These are phyloP conservation scores for Deilephila porcellus DNA, from an alignment of 2,888 invertebrate species.

Conservation along the genomic window DNA sequence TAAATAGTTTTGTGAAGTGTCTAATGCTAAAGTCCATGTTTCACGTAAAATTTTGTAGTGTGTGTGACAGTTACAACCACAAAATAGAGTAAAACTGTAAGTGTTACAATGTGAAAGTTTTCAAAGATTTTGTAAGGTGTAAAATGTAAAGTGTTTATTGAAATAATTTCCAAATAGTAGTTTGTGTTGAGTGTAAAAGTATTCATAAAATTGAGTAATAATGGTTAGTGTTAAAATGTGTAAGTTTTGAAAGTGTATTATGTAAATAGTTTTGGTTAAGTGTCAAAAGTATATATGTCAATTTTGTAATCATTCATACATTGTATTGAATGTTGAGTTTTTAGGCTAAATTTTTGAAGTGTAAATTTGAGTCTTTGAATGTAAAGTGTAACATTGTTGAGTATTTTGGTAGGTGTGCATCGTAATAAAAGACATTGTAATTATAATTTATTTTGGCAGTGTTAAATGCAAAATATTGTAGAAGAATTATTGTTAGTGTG, in stretches of 20 bases:
- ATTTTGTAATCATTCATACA: not conserved
- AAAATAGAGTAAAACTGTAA: not conserved
- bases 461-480: too few species aligned
- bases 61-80: not conserved
- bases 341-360: too few species aligned
- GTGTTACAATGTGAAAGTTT: not conserved
- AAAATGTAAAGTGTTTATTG: not conserved
- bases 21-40: not conserved
- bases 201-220: too few species aligned
- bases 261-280: too few species aligned
- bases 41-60: not conserved
- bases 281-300: not conserved
- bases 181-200: not conserved
- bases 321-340: too few species aligned
- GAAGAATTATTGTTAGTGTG: too few species aligned
- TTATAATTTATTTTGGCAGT: too few species aligned
- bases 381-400: too few species aligned
- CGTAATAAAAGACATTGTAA: too few species aligned
- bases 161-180: not conserved
- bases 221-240: not conserved
- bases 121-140: not conserved
- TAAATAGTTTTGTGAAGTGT: not conserved
- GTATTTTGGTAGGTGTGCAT: too few species aligned
- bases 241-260: too few species aligned
- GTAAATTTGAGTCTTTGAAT: too few species aligned